phyloP scores from a whole-genome alignment of 2,797 vertebrate species.

The Argentina silus region DNA sequence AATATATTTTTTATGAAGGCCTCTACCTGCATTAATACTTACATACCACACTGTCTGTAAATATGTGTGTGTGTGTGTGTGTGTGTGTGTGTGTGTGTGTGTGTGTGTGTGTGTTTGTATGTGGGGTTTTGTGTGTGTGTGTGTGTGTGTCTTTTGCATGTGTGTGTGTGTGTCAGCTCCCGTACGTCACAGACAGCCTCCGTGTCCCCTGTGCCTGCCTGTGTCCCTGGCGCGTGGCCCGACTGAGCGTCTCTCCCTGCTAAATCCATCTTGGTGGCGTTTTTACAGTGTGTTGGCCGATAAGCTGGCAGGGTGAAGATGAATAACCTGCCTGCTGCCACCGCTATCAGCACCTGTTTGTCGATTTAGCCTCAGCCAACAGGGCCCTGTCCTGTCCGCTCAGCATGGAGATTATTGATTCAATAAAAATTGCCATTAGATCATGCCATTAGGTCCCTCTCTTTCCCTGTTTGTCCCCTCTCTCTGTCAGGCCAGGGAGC shows the following conservation, averaged over 20 bases:
- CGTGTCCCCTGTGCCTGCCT: conserved; percentile 56
- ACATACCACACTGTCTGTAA: background rate
- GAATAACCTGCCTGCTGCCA: conserved; percentile 84
- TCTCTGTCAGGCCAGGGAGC: conserved; percentile 79
- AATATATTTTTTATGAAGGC: background rate
- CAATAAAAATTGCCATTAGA: conserved; percentile 98
- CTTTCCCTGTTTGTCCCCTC: conserved; percentile 61
- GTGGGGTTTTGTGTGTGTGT: too few species aligned
- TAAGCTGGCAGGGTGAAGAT: conserved; percentile 91
- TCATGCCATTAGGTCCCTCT: conserved; percentile 84
- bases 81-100: background rate
- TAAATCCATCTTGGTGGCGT: conserved; percentile 89
- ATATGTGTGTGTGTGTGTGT: conserved; percentile 19
- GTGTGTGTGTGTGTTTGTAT: background rate
- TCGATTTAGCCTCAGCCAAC: conserved; percentile 83
- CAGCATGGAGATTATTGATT: conserved; percentile 99
- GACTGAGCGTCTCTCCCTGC: conserved; percentile 52
- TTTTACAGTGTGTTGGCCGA: conserved; percentile 89
- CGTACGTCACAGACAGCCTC: conserved; percentile 54
- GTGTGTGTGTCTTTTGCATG: too few species aligned
- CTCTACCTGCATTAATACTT: background rate
- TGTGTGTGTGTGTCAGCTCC: background rate
- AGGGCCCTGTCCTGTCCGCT: conserved; percentile 85
- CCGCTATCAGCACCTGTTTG: conserved; percentile 94
- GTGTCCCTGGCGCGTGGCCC: conserved; percentile 42